A percentile compares a stretch with the other conserved stretches of the same genome.
Conservation (phyloP, 2,888 invertebrate genomes). For the Chironomus riparius region DNA sequence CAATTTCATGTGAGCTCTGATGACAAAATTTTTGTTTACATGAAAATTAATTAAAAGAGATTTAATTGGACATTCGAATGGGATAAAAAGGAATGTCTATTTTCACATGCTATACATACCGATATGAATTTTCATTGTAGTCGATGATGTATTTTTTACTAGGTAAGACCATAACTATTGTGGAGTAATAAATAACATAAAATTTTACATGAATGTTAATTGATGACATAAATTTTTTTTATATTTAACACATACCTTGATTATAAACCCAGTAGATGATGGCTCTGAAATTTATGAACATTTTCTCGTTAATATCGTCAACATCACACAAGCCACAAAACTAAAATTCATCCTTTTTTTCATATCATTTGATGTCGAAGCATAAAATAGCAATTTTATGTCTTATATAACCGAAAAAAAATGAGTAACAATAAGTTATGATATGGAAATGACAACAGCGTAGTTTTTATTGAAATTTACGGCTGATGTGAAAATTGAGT, state of each 20-base stretch:
- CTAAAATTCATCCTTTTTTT: not conserved
- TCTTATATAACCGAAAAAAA: too few species aligned
- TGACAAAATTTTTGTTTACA: not conserved
- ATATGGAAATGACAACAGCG: too few species aligned
- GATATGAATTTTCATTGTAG: conserved; percentile 76
- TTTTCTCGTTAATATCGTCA: not conserved
- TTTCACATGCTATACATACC: conserved; percentile 40
- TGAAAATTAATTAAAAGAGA: not conserved
- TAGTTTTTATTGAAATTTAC: too few species aligned
- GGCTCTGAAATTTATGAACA: conserved; percentile 47
- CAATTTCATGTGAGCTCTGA: conserved; percentile 76
- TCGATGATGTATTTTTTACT: conserved; percentile 81
- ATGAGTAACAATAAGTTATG: too few species aligned
- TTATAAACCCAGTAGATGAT: conserved; percentile 91
- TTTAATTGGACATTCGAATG: not conserved
- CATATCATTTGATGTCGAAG: not conserved
- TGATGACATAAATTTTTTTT: not conserved
- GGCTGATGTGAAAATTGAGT: too few species aligned
- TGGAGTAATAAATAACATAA: not conserved
- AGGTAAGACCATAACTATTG: conserved; percentile 72
- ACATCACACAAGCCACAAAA: not conserved
- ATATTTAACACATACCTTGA: conserved; percentile 34
- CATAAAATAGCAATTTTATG: not conserved
- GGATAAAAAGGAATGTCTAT: not conserved
- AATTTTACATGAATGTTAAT: not conserved